These are phyloP conservation scores for Bicyclus anynana DNA, from an alignment of 1,140 invertebrate genomes.

Conservation along the genomic window DNA sequence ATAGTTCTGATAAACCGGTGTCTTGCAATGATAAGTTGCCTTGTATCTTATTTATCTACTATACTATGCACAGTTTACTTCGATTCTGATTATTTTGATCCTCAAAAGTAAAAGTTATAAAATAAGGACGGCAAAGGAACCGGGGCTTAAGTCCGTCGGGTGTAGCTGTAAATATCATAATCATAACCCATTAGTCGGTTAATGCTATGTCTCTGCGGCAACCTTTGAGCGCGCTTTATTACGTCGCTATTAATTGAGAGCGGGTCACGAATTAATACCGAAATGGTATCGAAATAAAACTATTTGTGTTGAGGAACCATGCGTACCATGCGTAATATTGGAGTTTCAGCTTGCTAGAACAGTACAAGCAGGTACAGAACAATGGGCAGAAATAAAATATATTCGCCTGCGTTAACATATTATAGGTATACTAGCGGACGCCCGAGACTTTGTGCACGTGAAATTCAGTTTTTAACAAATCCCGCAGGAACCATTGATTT, in stretches of 20 bases:
- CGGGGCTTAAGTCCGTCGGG: conserved; percentile 45
- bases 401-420: too few relatives aligned
- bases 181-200: conserved; percentile 67
- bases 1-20: too few relatives aligned
- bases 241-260: conserved; percentile 60
- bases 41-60: too few relatives aligned
- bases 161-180: conserved; percentile 73
- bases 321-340: not conserved
- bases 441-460: too few relatives aligned
- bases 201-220: conserved; percentile 64
- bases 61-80: too few relatives aligned
- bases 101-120: not conserved
- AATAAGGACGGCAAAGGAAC: conserved; percentile 27
- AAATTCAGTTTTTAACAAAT: too few relatives aligned
- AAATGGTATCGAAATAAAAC: conserved; percentile 20
- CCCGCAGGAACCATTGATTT: too few relatives aligned
- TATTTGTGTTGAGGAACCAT: not conserved
- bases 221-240: conserved; percentile 59
- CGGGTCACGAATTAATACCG: conserved; percentile 40
- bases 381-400: too few relatives aligned
- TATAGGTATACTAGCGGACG: too few relatives aligned
- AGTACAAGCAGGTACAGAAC: too few relatives aligned
- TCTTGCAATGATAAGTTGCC: too few relatives aligned
- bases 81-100: too few relatives aligned
- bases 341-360: not conserved